phyloP scores from a whole-genome alignment of 2,797 vertebrate species.

The Enteromius treurensis region DNA sequence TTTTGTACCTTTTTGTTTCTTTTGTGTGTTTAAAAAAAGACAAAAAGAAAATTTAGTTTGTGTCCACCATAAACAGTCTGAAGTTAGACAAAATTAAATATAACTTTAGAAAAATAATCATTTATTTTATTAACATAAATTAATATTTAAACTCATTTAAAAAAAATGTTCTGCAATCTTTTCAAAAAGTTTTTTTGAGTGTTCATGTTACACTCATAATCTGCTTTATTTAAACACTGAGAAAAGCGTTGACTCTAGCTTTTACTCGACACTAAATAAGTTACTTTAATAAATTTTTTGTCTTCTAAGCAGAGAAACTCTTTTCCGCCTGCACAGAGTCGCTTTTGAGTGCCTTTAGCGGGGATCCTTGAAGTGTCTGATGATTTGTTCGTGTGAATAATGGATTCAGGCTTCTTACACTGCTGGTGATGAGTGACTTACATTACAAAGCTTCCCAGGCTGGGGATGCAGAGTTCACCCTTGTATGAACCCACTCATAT shows the following conservation, averaged over 20 bases:
- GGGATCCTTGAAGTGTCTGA: slow-evolving; percentile 55
- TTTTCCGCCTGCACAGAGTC: slow-evolving; percentile 28
- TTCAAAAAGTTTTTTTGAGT: neutral
- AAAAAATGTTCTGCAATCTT: neutral
- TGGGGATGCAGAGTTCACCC: slow-evolving; percentile 56
- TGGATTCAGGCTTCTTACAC: slow-evolving; percentile 51
- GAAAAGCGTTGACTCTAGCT: neutral
- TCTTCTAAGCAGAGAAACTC: slow-evolving; percentile 6
- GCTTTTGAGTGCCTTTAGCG: slow-evolving; percentile 39
- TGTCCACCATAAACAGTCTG: neutral
- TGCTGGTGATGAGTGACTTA: slow-evolving; percentile 54
- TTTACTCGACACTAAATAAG: slow-evolving; percentile 28
- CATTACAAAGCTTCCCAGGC: slow-evolving; percentile 60
- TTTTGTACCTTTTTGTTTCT: neutral
- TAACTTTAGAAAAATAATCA: neutral
- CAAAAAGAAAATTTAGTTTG: neutral
- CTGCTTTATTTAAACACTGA: slow-evolving; percentile 6
- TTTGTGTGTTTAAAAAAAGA: neutral
- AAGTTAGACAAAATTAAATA: neutral
- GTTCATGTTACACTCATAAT: neutral
- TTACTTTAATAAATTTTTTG: slow-evolving; percentile 28
- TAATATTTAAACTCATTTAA: neutral
- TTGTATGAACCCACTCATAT: slow-evolving; percentile 58
- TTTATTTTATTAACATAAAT: neutral
- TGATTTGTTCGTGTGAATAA: slow-evolving; percentile 62